These are phyloP conservation scores for Colletes gigas DNA, from an alignment of 1,140 invertebrate species.

Conservation along the genomic window DNA sequence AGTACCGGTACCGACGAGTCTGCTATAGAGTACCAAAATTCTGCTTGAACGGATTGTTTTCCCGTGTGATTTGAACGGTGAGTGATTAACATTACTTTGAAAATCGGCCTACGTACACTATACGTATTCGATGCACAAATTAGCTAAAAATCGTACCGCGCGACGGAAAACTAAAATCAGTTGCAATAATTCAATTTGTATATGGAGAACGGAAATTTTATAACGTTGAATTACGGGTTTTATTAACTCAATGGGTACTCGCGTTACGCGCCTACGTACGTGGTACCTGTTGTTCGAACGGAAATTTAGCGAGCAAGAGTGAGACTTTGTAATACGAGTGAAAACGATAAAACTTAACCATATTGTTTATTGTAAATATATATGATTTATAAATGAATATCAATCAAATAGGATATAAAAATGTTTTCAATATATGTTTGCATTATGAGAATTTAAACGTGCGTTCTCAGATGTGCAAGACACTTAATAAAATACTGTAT, in stretches of 20 bases:
- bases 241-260: not conserved
- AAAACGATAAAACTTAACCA: slow-evolving; percentile 13
- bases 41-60: not conserved
- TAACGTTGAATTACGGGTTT: not conserved
- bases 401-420: slow-evolving; percentile 35
- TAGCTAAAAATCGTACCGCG: not conserved
- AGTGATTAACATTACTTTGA: not conserved
- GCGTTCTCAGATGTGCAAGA: slow-evolving; percentile 39
- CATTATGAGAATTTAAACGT: slow-evolving; percentile 21
- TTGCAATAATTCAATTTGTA: not conserved
- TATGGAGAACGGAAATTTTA: not conserved
- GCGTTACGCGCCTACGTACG: not conserved
- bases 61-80: not conserved
- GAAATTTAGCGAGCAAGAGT: not conserved
- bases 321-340: slow-evolving; percentile 10
- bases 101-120: not conserved
- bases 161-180: not conserved
- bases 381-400: slow-evolving; percentile 27
- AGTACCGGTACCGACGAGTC: not conserved
- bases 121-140: not conserved
- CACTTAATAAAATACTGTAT: slow-evolving; percentile 76
- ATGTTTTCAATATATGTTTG: slow-evolving; percentile 42
- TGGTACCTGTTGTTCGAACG: not conserved
- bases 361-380: slow-evolving; percentile 53
- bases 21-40: not conserved